phyloP scores from a whole-genome alignment of 2,888 invertebrate species.

The Sthenelais limicola region DNA sequence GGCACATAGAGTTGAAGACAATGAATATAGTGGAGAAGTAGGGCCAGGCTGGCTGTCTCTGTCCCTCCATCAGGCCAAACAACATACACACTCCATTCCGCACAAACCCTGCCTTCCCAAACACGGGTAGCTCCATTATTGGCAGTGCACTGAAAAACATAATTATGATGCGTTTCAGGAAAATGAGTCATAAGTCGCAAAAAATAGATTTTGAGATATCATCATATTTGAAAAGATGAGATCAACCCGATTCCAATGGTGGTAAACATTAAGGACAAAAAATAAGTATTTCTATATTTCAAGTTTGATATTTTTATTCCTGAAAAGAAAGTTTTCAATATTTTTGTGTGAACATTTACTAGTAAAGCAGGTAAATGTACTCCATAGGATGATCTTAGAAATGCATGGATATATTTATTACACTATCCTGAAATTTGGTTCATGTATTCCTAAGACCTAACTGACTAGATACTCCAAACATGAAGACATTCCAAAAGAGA shows the following conservation, averaged over 20 bases:
- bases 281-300: not conserved
- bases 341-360: too few relatives aligned
- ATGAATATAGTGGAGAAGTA: constrained; percentile 2
- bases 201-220: not conserved
- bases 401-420: too few relatives aligned
- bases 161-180: not conserved
- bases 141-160: not conserved
- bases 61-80: not conserved
- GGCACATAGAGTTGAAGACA: not conserved
- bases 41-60: not conserved
- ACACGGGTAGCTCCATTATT: not conserved
- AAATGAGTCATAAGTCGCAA: not conserved
- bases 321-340: too few relatives aligned
- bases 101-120: not conserved
- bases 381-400: too few relatives aligned
- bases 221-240: not conserved
- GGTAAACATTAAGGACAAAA: not conserved
- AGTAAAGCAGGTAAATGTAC: too few relatives aligned
- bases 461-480: too few relatives aligned
- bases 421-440: too few relatives aligned
- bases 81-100: constrained; percentile 18
- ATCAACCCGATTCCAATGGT: not conserved
- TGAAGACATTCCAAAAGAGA: too few relatives aligned
- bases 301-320: too few relatives aligned
- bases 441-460: too few relatives aligned